Evolutionary conservation across 2,888 invertebrate species (phyloP), one percentile per base, ranked within the genome.

Genomic region (Cataglyphis albicans): DNA sequence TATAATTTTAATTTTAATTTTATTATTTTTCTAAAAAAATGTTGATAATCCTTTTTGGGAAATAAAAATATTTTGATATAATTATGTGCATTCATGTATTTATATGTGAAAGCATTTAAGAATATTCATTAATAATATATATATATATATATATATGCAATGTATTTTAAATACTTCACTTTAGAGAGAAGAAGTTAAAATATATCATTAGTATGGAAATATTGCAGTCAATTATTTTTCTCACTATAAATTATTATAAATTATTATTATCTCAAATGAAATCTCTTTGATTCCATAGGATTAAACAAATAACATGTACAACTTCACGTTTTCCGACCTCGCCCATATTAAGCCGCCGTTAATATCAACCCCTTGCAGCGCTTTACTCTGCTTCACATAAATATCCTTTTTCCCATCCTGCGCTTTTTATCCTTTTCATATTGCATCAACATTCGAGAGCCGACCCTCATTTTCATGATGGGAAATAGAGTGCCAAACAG

Each of bases 391-490:
- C 12, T 25, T 15, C 57, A 68, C 52, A 32, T 52, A 68, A 68
- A 68, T 52, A 52, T 18, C 48, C 18, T 44, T 29, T 29, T 12
- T 76, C 32, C 35, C 38, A 38, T 10, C 15, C 55, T 7, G 25
- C 15, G 9, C 18, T 55, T 59, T 12, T 21, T 35, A 41, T 41
- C 12, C 57, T 25, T 25, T 48, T 32, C 21, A 1, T 70, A 70
- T 48, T 18, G 12, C n/a, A 44, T 72, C 25, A 70, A 35, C 32
- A 73, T 72, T 72, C 25, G 35, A 80, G 18, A 73, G 18, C 7
- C 21, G 18, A 18, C 25, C 35, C 25, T 12, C 35, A 21, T 12
- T 44, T 70, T 48, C 10, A 57, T 59, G 38, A 72, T 18, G 44
- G 10, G 32, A n/a, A 59, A 15, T 32, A 4, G 18, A n/a, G 3